A percentile compares a stretch with the other conserved stretches of the same genome.
These are phyloP conservation scores for Mythimna loreyi DNA, from an alignment of 2,888 invertebrate species.

Conservation along the genomic window DNA sequence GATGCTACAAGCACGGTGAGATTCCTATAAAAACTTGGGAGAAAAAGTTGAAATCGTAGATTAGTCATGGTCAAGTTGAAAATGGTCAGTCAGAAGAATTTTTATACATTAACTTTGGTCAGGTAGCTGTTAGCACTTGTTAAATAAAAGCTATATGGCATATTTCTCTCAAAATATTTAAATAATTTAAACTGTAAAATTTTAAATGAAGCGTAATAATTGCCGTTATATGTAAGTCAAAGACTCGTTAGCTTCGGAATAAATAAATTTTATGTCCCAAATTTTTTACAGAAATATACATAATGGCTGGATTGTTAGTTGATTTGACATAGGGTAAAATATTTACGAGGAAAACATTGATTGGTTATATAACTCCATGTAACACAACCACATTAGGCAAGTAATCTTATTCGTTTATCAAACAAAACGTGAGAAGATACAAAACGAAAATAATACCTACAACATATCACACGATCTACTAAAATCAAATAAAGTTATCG, in stretches of 20 bases:
- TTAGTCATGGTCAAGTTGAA: neutral
- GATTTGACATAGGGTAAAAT: no score
- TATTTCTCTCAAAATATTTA: neutral
- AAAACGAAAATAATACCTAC: neutral
- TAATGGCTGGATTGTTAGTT: neutral
- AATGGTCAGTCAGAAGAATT: neutral
- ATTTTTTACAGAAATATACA: neutral
- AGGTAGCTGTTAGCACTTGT: no score
- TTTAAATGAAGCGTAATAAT: neutral
- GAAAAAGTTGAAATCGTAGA: neutral
- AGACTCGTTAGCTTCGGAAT: neutral
- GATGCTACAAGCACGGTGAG: neutral
- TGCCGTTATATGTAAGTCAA: neutral
- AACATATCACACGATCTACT: neutral
- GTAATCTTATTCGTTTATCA: neutral
- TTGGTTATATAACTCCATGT: neutral
- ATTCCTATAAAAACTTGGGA: neutral
- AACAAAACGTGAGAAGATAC: neutral
- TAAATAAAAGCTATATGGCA: neutral
- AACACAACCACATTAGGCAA: neutral
- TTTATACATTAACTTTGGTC: neutral
- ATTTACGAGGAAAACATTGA: neutral
- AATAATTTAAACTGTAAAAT: neutral
- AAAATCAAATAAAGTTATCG: conserved; percentile 35
- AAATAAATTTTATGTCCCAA: no score